These are phyloP conservation scores for Andrena marginata DNA, from an alignment of 2,888 invertebrate genomes.

Conservation along the genomic window DNA sequence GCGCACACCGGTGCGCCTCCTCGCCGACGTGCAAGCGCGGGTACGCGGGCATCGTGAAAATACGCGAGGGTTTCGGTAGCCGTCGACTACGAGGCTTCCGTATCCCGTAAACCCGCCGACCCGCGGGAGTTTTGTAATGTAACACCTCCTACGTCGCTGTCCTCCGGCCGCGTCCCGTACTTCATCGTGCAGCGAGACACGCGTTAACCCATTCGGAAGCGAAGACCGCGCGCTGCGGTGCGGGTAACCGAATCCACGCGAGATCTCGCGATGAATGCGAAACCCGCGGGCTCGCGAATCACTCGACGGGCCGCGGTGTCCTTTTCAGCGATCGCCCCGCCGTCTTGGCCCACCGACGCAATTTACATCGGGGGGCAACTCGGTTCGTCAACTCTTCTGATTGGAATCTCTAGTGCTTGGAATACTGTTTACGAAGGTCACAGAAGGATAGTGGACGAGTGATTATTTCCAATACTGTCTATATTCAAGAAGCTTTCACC, in stretches of 20 bases:
- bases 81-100: slow-evolving; percentile 69
- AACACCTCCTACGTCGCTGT: slow-evolving; percentile 63
- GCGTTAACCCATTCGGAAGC: slow-evolving; percentile 62
- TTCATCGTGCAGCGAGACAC: slow-evolving; percentile 55
- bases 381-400: neutral
- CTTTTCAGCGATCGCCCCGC: slow-evolving; percentile 45
- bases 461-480: no score
- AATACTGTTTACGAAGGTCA: no score
- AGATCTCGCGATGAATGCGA: slow-evolving; percentile 61
- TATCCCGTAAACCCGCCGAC: slow-evolving; percentile 67
- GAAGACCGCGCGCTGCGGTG: slow-evolving; percentile 26
- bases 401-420: no score
- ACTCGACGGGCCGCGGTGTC: slow-evolving; percentile 42
- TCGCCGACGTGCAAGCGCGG: neutral
- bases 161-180: slow-evolving; percentile 44
- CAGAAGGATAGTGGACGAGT: no score
- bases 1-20: neutral
- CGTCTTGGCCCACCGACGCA: neutral
- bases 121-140: slow-evolving; percentile 69
- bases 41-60: slow-evolving; percentile 37
- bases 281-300: slow-evolving; percentile 44
- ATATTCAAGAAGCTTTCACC: no score
- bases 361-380: neutral
- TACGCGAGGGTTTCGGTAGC: slow-evolving; percentile 74
- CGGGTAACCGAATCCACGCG: slow-evolving; percentile 68